These are phyloP conservation scores for Celastrina argiolus DNA, from an alignment of 2,888 invertebrate genomes.

Conservation along the genomic window DNA sequence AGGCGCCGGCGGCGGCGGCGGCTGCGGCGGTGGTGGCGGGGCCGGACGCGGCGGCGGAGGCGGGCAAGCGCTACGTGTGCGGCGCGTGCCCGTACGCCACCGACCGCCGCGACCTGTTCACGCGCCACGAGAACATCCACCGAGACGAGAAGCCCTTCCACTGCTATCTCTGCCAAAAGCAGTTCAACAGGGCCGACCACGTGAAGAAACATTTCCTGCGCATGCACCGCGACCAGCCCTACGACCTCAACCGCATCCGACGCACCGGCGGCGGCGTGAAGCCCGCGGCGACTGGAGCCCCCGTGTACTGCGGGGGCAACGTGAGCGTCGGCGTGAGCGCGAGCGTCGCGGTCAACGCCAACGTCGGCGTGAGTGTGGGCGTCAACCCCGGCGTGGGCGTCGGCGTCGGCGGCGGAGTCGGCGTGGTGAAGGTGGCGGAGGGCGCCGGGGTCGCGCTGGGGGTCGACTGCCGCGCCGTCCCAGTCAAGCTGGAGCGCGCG, in stretches of 20 bases:
- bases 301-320: slow-evolving; percentile 45
- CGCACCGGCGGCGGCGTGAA: slow-evolving; percentile 68
- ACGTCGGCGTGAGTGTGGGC: slow-evolving; percentile 62
- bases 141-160: slow-evolving; percentile 96
- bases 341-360: slow-evolving; percentile 40
- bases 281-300: slow-evolving; percentile 37
- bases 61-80: slow-evolving; percentile 88
- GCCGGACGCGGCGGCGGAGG: slow-evolving; percentile 35
- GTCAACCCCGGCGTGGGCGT: slow-evolving; percentile 42
- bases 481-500: slow-evolving; percentile 60
- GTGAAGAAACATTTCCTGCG: slow-evolving; percentile 95
- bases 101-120: slow-evolving; percentile 92
- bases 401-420: slow-evolving; percentile 41
- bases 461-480: slow-evolving; percentile 39
- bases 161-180: slow-evolving; percentile 94
- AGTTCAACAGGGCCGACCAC: slow-evolving; percentile 95
- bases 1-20: slow-evolving; percentile 30
- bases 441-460: slow-evolving; percentile 40
- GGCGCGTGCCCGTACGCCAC: slow-evolving; percentile 94
- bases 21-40: slow-evolving; percentile 29
- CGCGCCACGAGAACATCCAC: slow-evolving; percentile 95
- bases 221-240: slow-evolving; percentile 94
- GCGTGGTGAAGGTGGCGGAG: slow-evolving; percentile 43
- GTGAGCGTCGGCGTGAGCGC: slow-evolving; percentile 62
- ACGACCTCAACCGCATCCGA: slow-evolving; percentile 89